A percentile compares a stretch with the other conserved stretches of the same genome.
phyloP scores from a whole-genome alignment of 2,113 vertebrate species.

The Oriolus oriolus region DNA sequence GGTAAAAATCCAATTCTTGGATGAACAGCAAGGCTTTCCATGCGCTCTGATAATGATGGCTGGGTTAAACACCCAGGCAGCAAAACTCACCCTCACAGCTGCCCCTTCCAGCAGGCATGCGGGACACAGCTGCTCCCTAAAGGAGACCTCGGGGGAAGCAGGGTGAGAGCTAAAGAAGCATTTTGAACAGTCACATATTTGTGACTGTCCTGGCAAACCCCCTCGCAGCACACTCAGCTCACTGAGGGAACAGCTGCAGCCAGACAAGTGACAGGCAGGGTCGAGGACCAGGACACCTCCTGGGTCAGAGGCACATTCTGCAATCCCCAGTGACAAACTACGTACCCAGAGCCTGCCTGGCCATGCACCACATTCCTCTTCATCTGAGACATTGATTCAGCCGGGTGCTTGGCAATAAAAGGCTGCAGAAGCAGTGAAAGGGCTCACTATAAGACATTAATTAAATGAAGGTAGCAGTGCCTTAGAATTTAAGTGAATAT shows the following conservation, averaged over 20 bases:
- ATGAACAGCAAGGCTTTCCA: neutral
- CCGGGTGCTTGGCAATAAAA: neutral
- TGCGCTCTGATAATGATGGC: neutral
- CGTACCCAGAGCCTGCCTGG: neutral
- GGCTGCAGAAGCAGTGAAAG: neutral
- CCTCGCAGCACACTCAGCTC: neutral
- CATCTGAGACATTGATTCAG: neutral
- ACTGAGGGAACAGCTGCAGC: neutral
- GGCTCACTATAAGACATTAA: neutral
- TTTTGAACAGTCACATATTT: too few species aligned
- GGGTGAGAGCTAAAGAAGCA: neutral
- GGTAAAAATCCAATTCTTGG: rapidly evolving
- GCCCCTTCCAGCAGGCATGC: rapidly evolving
- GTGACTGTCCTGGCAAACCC: neutral
- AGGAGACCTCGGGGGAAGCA: rapidly evolving
- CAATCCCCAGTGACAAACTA: neutral
- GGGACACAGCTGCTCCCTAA: neutral
- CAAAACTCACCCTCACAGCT: rapidly evolving
- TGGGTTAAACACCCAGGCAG: neutral
- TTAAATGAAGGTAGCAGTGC: neutral
- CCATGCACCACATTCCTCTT: neutral
- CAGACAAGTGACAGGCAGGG: neutral
- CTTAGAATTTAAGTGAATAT: neutral
- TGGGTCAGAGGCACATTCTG: neutral
- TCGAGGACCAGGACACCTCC: neutral